Conservation (phyloP, 2,113 vertebrate species). For the Equus quagga region DNA sequence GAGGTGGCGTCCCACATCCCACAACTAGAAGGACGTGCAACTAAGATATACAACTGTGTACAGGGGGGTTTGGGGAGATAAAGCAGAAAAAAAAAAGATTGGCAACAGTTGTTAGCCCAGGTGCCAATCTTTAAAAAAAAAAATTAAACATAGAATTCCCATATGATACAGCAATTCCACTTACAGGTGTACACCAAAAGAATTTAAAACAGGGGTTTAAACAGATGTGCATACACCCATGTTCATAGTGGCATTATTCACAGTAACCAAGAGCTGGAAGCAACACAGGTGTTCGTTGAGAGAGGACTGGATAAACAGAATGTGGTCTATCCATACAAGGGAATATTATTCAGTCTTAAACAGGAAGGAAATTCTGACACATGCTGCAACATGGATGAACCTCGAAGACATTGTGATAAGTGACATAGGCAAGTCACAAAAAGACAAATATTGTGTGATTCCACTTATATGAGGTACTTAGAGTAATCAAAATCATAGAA, state of each 20-base stretch:
- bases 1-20: too few relatives aligned
- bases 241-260: fast-evolving
- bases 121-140: too few relatives aligned
- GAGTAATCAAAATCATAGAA: fast-evolving
- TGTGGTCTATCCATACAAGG: fast-evolving
- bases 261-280: background rate
- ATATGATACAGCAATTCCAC: fast-evolving
- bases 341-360: background rate
- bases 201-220: background rate
- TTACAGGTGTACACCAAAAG: fast-evolving
- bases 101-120: too few relatives aligned
- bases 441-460: fast-evolving
- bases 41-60: too few relatives aligned
- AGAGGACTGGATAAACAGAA: background rate
- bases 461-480: fast-evolving
- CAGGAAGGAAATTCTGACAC: background rate
- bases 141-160: fast-evolving
- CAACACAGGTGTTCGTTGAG: fast-evolving
- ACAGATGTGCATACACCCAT: fast-evolving
- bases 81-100: too few relatives aligned
- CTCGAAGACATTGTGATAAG: fast-evolving
- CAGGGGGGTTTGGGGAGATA: too few relatives aligned
- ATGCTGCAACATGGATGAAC: fast-evolving
- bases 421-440: background rate
- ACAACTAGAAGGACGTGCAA: too few relatives aligned